phyloP scores from a whole-genome alignment of 2,113 vertebrate genomes.

The Empidonax traillii region DNA sequence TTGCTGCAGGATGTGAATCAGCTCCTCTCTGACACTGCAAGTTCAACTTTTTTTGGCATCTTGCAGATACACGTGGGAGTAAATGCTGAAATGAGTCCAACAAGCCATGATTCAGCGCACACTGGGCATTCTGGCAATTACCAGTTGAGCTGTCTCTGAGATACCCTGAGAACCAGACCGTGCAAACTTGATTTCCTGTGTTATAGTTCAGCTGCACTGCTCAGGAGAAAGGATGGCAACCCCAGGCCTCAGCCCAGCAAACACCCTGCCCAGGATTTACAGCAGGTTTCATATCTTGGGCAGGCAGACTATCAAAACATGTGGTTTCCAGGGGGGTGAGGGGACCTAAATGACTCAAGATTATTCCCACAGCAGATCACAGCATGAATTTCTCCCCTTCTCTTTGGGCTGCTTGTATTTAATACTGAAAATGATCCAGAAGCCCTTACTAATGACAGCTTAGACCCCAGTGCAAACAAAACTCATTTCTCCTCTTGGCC shows the following conservation, averaged over 20 bases:
- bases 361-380: neutral
- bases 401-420: neutral
- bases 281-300: neutral
- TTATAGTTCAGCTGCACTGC: neutral
- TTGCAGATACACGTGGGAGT: conserved; percentile 26
- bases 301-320: neutral
- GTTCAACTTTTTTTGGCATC: conserved; percentile 12
- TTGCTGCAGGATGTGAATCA: conserved; percentile 48
- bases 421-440: neutral
- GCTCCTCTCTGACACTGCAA: neutral
- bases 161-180: neutral
- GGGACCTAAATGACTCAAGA: neutral
- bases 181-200: neutral
- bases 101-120: conserved; percentile 16
- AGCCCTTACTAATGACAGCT: neutral
- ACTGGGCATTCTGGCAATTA: neutral
- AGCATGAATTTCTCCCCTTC: neutral
- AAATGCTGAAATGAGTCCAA: conserved; percentile 56
- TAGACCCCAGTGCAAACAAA: neutral
- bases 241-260: neutral
- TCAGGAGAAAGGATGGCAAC: neutral
- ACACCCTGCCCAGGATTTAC: neutral
- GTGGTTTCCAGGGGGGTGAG: neutral
- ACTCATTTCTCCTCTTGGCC: neutral
- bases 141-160: neutral